These are phyloP conservation scores for Drosophila grimshawi DNA, from an alignment of 1,140 invertebrate species.

Conservation along the genomic window DNA sequence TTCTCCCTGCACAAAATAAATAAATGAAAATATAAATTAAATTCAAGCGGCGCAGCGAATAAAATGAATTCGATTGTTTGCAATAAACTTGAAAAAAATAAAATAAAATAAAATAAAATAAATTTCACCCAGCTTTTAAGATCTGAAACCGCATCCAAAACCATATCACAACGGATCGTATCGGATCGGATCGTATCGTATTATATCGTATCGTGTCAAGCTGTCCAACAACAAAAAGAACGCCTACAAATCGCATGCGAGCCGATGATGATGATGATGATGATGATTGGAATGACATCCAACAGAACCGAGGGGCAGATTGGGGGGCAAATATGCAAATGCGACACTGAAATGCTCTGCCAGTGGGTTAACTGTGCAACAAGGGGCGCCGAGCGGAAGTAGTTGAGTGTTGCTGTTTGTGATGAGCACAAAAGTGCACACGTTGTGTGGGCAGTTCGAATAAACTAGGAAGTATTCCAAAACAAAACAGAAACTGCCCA, in stretches of 20 bases:
- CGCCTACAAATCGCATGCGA: conserved; percentile 29
- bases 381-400: conserved; percentile 14
- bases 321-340: not conserved
- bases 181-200: not conserved
- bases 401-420: not conserved
- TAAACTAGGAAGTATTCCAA: not conserved
- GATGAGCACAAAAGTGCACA: not conserved
- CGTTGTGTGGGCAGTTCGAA: conserved; percentile 12
- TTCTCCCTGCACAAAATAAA: conserved; percentile 47
- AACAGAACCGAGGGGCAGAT: not conserved
- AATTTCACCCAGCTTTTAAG: conserved; percentile 26
- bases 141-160: conserved; percentile 17
- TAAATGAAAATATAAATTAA: conserved; percentile 36
- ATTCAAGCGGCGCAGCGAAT: conserved; percentile 29
- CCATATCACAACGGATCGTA: not conserved
- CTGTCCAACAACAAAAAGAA: not conserved
- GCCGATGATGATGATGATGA: conserved; percentile 6
- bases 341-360: conserved; percentile 23
- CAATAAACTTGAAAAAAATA: conserved; percentile 41
- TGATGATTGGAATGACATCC: not conserved
- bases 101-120: not conserved
- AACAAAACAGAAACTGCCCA: conserved; percentile 20
- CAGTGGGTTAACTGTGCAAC: not conserved
- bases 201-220: not conserved
- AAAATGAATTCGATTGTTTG: conserved; percentile 41